Evolutionary conservation across 2,797 vertebrate genomes (phyloP).

Genomic region (Lagodon rhomboides): DNA sequence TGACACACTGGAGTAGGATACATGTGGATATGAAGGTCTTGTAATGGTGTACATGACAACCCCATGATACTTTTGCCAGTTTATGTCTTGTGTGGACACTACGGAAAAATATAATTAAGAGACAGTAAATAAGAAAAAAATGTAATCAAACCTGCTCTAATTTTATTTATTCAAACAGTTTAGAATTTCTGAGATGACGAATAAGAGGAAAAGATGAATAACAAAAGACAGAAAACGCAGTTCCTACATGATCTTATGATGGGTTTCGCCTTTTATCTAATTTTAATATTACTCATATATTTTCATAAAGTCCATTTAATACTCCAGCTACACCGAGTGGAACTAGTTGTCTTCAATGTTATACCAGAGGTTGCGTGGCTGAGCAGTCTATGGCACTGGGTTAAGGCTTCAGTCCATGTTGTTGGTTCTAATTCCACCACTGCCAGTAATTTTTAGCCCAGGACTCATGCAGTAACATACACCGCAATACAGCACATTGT

Average conservation of each 20-base stretch:
- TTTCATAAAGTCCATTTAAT: not conserved
- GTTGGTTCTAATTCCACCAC: constrained; percentile 89
- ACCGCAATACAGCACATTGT: no score
- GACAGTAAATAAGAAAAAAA: not conserved
- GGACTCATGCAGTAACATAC: no score
- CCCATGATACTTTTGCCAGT: no score
- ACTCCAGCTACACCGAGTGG: not conserved
- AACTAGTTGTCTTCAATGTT: accelerated
- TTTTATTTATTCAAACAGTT: not conserved
- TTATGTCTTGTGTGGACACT: not conserved
- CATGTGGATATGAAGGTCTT: no score
- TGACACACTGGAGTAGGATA: no score
- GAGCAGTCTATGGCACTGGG: constrained; percentile 90
- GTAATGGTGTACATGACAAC: no score
- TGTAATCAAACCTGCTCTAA: not conserved
- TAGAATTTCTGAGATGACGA: no score
- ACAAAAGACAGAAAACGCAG: not conserved
- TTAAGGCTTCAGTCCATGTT: constrained; percentile 83
- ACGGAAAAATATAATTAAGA: not conserved
- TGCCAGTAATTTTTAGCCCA: constrained; percentile 47
- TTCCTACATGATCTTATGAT: no score
- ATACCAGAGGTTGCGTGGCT: constrained; percentile 51
- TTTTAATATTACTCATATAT: no score
- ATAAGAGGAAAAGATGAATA: no score
- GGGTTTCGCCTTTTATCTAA: no score